These are phyloP conservation scores for Choristoneura fumiferana DNA, from an alignment of 1,140 invertebrate species.

Conservation along the genomic window DNA sequence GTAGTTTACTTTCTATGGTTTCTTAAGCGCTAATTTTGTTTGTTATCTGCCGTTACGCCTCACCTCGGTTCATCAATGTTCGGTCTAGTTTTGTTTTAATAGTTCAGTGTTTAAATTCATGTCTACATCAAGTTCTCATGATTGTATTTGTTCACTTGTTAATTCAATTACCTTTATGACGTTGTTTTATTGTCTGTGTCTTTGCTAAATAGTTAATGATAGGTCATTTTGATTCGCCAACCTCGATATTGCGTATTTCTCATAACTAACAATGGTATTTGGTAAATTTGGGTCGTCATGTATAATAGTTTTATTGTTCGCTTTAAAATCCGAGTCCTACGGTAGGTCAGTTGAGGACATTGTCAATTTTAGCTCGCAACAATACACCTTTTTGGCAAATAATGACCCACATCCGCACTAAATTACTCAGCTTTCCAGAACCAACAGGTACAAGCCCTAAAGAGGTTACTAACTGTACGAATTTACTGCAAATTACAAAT, in stretches of 20 bases:
- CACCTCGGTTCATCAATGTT: slow-evolving; percentile 27
- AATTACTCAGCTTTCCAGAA: not conserved
- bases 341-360: not conserved
- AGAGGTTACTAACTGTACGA: no score
- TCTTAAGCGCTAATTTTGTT: slow-evolving; percentile 41
- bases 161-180: slow-evolving; percentile 2
- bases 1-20: slow-evolving; percentile 30
- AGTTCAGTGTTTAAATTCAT: not conserved
- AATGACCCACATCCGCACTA: not conserved
- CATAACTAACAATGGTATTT: slow-evolving; percentile 6
- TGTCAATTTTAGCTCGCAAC: slow-evolving; percentile 1
- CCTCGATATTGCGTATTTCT: slow-evolving; percentile 11
- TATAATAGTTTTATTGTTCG: slow-evolving; percentile 1
- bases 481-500: no score
- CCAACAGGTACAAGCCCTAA: not conserved
- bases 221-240: slow-evolving; percentile 11
- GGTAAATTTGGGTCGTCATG: slow-evolving; percentile 9
- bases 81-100: not conserved
- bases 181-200: not conserved
- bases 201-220: slow-evolving; percentile 10
- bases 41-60: slow-evolving; percentile 47
- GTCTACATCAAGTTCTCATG: slow-evolving; percentile 31
- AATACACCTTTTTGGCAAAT: not conserved
- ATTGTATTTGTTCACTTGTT: not conserved
- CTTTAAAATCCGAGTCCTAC: not conserved